Base-by-base conservation (phyloP, 2,797 vertebrate species). In the Anomalospiza imberbis region DNA sequence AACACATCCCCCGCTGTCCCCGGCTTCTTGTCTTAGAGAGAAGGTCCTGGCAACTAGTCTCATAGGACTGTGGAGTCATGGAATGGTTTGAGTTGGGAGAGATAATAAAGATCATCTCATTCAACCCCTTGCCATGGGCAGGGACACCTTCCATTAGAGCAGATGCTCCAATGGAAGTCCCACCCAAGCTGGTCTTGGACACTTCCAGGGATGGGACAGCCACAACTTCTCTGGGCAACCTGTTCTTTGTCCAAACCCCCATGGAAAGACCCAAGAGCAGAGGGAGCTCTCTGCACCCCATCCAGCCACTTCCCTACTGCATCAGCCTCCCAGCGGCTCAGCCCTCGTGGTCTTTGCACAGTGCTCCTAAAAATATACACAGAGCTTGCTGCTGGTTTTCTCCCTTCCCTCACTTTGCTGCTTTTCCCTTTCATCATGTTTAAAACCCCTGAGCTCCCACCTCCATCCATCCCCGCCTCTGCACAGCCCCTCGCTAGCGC, bases 401-500 rank as follows among this genome's bases (percentile, higher is more conserved):
- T 62, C 42, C 40, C 29, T 67, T 48, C 70, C 73, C 77, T 80
- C 45, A 24, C 67, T 79, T 38, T 19, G 44, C 85, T 71, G 60
- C 79, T 68, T 40, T 82, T 91, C 66, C 57, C 93, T 92, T 89
- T 96, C 58, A 95, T 85, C 54, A 0, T n/a, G 79, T 83, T 94
- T n/a, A 86, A 87, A 94, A 78, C 2, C 66, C 63, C 81, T 6
- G 77, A 40, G 63, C 72, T 95, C 87, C 61, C 87, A 73, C 79
- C 36, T 72, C 87, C 94, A 73, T 67, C 60, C 91, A 54, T 54
- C 53, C 68, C 68, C 5, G 17, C 79, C 54, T 93, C 63, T 31
- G 79, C 9, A 61, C 92, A 66, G 87, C 85, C 95, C 96, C 97
- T 87, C 93, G 42, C 91, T 86, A 93, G 94, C 79, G 81, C 95